phyloP scores from a whole-genome alignment of 2,113 vertebrate species.

The Dromas ardeola region DNA sequence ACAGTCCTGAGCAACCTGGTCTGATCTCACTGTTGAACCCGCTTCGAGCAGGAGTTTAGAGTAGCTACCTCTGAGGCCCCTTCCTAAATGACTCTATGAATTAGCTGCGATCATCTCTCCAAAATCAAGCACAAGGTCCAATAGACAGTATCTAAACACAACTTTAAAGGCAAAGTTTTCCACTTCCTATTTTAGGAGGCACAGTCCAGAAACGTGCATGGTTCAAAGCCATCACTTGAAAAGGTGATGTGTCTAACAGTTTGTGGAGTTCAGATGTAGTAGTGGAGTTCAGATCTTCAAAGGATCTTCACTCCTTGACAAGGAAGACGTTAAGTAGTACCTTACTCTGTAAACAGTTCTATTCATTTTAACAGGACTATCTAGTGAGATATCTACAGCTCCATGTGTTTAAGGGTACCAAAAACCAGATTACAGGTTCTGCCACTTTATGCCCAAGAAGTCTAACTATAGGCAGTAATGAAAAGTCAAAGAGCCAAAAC shows the following conservation, averaged over 20 bases:
- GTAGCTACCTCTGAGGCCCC: background rate
- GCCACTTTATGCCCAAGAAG: background rate
- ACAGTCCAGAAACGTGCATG: background rate
- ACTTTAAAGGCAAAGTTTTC: background rate
- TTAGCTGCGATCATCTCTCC: background rate
- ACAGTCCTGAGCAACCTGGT: background rate
- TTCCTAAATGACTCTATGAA: background rate
- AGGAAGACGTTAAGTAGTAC: background rate
- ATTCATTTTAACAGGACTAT: background rate
- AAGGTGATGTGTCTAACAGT: background rate
- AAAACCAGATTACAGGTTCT: background rate
- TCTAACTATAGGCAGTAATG: background rate
- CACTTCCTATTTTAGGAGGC: background rate
- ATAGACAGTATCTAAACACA: background rate
- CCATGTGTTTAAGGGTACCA: background rate
- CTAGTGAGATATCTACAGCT: background rate
- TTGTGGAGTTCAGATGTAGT: background rate
- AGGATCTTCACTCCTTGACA: background rate
- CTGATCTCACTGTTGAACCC: background rate
- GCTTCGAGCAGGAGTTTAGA: background rate
- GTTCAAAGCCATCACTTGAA: background rate
- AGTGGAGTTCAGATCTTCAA: background rate
- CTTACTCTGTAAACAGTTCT: background rate
- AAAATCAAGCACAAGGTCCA: background rate
- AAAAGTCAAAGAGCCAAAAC: background rate